Evolutionary conservation across 2,797 vertebrate genomes (phyloP), one percentile per base, ranked within the genome.

Genomic region (Distichodus sexfasciatus): DNA sequence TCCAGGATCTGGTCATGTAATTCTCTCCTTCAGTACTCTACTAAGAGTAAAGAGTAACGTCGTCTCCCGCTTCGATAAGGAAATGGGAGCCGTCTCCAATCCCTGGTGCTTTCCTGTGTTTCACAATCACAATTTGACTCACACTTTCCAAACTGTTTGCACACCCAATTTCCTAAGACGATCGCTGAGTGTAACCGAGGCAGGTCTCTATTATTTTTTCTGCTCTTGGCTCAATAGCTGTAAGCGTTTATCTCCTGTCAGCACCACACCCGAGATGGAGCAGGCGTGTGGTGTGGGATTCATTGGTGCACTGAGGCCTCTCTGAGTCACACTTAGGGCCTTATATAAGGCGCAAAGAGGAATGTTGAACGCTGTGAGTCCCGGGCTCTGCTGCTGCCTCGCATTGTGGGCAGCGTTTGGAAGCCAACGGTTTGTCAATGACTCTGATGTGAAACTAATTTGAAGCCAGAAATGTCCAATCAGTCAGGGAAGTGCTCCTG

Each of bases 51-150:
- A 5, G 23, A 29, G 24, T 41, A 43, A 19, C 43, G 11, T 6
- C 4, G 15, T 53, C 43, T 54, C 19, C 33, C 15, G 47, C 53
- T 35, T 46, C 14, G 69, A 64, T 66, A 23, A 53, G 74, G 66
- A 78, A 66, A 66, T 54, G 53, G 58, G 51, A 70, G 57, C 75
- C 71, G 71, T 71, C 55, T 50, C 24, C 24, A 1, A 17, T 4
- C 51, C 54, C n/a, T 58, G 74, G 77, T 73, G 53, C 29, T 76
- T 79, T 74, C 66, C 77, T 51, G 41, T 44, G 46, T 76, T 79
- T 72, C 77, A 67, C 70, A 74, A 78, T 69, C 65, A 6, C 14
- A 43, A 43, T 40, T 48, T 64, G 74, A 67, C 66, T 76, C 76
- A 75, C 29, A 24, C 35, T 60, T 64, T 72, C 38, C 35, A 38